These are phyloP conservation scores for Heliconius congener DNA, from an alignment of 1,140 invertebrate genomes.

Conservation along the genomic window DNA sequence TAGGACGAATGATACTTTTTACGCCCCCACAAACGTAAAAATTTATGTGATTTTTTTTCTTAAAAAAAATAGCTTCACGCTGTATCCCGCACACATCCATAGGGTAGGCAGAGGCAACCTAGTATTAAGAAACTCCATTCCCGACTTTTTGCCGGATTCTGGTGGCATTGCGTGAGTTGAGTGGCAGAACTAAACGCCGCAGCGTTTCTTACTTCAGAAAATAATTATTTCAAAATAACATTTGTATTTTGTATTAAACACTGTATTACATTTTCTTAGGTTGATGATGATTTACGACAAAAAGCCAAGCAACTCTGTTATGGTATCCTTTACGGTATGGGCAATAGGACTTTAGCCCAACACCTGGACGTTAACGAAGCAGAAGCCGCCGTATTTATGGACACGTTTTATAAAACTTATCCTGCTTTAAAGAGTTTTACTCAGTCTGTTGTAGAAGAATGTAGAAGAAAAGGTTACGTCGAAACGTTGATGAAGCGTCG, in stretches of 20 bases:
- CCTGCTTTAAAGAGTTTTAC: conserved; percentile 88
- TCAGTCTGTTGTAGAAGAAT: conserved; percentile 85
- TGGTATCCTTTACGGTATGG: conserved; percentile 99
- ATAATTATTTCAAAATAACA: not conserved
- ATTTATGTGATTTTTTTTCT: not conserved
- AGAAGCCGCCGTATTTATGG: conserved; percentile 90
- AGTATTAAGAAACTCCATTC: too few relatives aligned
- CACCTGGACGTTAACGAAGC: conserved; percentile 89
- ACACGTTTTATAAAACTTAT: conserved; percentile 92
- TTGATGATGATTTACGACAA: conserved; percentile 89
- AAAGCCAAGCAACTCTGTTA: conserved; percentile 97
- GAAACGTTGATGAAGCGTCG: conserved; percentile 91
- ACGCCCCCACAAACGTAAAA: too few relatives aligned
- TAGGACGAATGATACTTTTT: too few relatives aligned
- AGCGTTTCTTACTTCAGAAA: not conserved
- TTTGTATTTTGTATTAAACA: too few relatives aligned
- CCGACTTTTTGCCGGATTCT: too few relatives aligned
- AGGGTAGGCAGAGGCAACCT: too few relatives aligned
- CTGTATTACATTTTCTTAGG: conserved; percentile 69
- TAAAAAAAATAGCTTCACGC: not conserved
- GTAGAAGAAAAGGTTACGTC: conserved; percentile 88
- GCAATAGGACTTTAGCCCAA: conserved; percentile 91
- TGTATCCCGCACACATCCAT: too few relatives aligned
- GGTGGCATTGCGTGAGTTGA: too few relatives aligned
- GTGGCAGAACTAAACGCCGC: too few relatives aligned